Evolutionary conservation across 2,113 vertebrate species (phyloP), one percentile per base, ranked within the genome.

Genomic region (Enhydra lutris): DNA sequence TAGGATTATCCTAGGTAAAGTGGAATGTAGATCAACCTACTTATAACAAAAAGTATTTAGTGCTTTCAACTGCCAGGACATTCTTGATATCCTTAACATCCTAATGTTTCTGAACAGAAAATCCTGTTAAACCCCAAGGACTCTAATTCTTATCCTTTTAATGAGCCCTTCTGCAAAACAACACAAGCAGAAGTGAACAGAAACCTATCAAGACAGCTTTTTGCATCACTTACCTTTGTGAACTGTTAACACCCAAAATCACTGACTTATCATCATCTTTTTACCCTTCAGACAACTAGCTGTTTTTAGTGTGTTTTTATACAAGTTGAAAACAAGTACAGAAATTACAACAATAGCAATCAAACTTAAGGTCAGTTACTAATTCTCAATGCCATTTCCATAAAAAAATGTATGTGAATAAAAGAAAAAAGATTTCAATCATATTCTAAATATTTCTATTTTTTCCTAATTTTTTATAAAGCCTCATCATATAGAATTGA

Each of bases 401-500:
- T 63, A 4, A 55, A 18, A n/a, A 95, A 79, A 34, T 3, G 8
- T 39, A 89, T 17, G 39, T 21, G 10, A 45, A 78, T 89, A 59
- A 31, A 52, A 73, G 83, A 61, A 7, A 10, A 84, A 74, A 50
- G 39, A 9, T 47, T 74, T 15, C 29, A 55, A 69, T 42, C 52
- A 26, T 20, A 74, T n/a, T 74, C 87, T 67, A 94, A 59, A 63
- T 85, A 93, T 55, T 42, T 69, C 21, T 55, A 76, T 82, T 79
- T 90, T 87, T 95, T 83, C 45, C 42, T 34, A 82, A 93, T 47
- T 61, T 91, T 95, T 90, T 81, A 36, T 81, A 89, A 93, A 45
- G 39, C 11, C 52, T 71, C 7, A 89, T 78, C 65, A 42, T 85
- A 74, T 6, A 59, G 23, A 63, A 23, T 57, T 92, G 45, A 95